phyloP scores from a whole-genome alignment of 2,113 vertebrate genomes.

The Pungitius pungitius region DNA sequence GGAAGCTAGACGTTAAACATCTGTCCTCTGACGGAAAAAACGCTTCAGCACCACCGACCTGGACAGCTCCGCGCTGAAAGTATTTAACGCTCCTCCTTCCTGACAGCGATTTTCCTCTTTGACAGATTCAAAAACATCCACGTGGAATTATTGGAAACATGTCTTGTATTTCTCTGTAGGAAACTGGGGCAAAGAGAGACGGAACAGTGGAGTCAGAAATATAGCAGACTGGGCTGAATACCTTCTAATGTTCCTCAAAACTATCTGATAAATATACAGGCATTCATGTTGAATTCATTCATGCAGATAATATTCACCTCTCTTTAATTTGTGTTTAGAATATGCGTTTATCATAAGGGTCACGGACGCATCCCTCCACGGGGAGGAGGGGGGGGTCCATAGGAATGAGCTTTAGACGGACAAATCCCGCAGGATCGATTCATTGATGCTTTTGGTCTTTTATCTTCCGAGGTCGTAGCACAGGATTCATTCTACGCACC shows the following conservation, averaged over 20 bases:
- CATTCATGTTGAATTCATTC: neutral
- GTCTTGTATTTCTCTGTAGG: neutral
- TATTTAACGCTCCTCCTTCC: neutral
- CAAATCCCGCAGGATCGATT: neutral
- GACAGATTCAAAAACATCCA: neutral
- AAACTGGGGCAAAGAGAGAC: neutral
- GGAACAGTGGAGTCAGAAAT: constrained; percentile 1
- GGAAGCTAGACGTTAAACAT: neutral
- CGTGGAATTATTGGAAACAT: neutral
- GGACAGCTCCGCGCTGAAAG: neutral
- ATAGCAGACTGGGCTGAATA: neutral
- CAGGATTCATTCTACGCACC: neutral
- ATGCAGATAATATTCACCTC: neutral
- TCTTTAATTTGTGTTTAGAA: neutral
- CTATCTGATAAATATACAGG: neutral
- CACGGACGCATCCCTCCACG: too few species aligned
- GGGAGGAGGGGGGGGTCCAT: too few species aligned
- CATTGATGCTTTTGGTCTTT: constrained; percentile 6
- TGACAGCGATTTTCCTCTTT: neutral
- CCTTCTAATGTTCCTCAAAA: neutral
- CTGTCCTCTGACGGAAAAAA: neutral
- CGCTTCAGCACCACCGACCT: neutral
- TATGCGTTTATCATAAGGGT: too few species aligned
- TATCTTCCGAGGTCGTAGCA: neutral
- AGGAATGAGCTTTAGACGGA: neutral